These are phyloP conservation scores for Acromyrmex heyeri DNA, from an alignment of 1,140 invertebrate species.

Conservation along the genomic window DNA sequence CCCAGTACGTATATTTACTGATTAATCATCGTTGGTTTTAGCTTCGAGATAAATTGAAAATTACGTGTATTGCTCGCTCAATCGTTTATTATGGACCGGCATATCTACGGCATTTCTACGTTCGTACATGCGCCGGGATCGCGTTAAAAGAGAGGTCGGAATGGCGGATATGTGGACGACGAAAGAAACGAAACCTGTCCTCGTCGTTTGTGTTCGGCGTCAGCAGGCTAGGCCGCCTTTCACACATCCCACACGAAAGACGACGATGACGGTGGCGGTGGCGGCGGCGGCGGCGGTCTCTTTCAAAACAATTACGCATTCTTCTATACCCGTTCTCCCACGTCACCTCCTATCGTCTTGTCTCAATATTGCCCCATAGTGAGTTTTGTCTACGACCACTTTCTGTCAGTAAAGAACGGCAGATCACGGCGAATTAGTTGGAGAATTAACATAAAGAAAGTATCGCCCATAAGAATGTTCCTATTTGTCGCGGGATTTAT, in stretches of 20 bases:
- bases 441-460: conserved; percentile 53
- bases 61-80: not conserved
- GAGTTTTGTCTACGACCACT: conserved; percentile 52
- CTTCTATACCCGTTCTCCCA: conserved; percentile 81
- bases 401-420: conserved; percentile 19
- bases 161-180: conserved; percentile 56
- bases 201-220: conserved; percentile 61
- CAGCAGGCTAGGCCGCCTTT: conserved; percentile 74
- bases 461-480: conserved; percentile 39
- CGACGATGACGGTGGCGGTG: conserved; percentile 21
- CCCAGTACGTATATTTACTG: not conserved
- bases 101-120: not conserved
- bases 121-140: not conserved
- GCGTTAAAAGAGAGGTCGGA: conserved; percentile 59
- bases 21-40: not conserved
- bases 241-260: conserved; percentile 82
- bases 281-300: conserved; percentile 57
- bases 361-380: conserved; percentile 32
- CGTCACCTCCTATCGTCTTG: conserved; percentile 77
- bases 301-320: conserved; percentile 84
- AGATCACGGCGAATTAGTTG: conserved; percentile 33
- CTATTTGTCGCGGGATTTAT: conserved; percentile 52
- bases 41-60: not conserved
- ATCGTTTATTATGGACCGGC: conserved; percentile 17
- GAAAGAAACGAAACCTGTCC: conserved; percentile 75